A percentile compares a stretch with the other conserved stretches of the same genome.
phyloP scores from a whole-genome alignment of 1,140 invertebrate species.

The Dendrolimus punctatus region DNA sequence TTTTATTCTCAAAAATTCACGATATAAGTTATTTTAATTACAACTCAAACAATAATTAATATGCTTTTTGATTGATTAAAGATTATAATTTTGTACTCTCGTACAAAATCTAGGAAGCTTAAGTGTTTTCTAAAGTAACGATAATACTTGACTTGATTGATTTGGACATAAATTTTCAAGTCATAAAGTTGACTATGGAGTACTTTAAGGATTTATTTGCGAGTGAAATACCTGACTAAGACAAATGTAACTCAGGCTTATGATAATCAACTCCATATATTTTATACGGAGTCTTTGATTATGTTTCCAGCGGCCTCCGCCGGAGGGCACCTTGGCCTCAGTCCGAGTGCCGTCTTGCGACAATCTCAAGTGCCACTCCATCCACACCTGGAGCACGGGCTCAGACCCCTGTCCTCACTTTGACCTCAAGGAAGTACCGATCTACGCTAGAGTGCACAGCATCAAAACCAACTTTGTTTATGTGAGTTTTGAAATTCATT shows the following conservation, averaged over 20 bases:
- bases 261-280: neutral
- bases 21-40: too few relatives aligned
- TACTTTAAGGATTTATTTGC: too few relatives aligned
- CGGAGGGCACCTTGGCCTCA: slow-evolving; percentile 77
- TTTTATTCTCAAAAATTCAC: too few relatives aligned
- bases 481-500: slow-evolving; percentile 71
- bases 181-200: too few relatives aligned
- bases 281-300: neutral
- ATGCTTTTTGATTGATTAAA: too few relatives aligned
- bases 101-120: too few relatives aligned
- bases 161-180: too few relatives aligned
- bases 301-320: slow-evolving; percentile 73
- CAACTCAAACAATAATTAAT: too few relatives aligned
- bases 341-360: slow-evolving; percentile 82
- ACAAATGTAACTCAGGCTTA: neutral
- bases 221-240: too few relatives aligned
- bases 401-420: slow-evolving; percentile 74
- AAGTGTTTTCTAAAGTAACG: too few relatives aligned
- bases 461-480: slow-evolving; percentile 89
- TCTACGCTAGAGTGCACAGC: slow-evolving; percentile 85
- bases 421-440: slow-evolving; percentile 77
- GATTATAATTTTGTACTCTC: too few relatives aligned
- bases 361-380: slow-evolving; percentile 75
- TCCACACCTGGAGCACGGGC: slow-evolving; percentile 73
- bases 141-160: too few relatives aligned